phyloP scores from a whole-genome alignment of 64 coral and sea anemone species.

The Dendrophyllia cribrosa region DNA sequence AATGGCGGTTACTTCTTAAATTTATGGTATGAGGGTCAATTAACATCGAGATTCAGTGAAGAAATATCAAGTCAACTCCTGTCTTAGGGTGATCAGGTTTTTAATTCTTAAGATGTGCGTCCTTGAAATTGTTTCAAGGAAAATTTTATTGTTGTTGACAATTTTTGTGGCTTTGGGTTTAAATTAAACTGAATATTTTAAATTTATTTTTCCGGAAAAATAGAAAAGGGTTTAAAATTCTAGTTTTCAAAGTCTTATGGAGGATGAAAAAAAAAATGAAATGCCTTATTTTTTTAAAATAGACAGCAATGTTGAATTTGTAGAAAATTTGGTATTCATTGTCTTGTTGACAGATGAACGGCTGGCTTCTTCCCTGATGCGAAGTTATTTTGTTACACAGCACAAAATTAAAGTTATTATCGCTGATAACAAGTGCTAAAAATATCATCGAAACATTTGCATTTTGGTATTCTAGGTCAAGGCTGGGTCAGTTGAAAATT shows the following conservation, averaged over 20 bases:
- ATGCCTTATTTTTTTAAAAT: background rate
- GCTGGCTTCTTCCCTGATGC: background rate
- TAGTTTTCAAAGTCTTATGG: no score
- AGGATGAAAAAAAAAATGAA: background rate
- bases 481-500: background rate
- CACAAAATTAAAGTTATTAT: background rate
- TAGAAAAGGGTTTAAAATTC: no score
- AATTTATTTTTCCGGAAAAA: no score
- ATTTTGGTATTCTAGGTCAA: background rate
- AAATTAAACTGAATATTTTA: no score
- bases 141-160: no score
- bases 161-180: no score
- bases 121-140: no score
- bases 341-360: background rate
- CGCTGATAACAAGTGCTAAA: conserved; percentile 3
- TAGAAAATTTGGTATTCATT: background rate
- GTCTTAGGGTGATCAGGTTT: no score
- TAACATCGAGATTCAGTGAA: no score
- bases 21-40: background rate
- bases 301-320: background rate
- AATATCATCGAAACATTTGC: conserved; percentile 33
- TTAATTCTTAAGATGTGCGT: no score
- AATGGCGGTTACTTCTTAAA: background rate
- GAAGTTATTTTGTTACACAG: conserved; percentile 5
- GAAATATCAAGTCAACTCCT: no score